phyloP scores from a whole-genome alignment of 2,797 vertebrate species.

The Ambastaia sidthimunki region DNA sequence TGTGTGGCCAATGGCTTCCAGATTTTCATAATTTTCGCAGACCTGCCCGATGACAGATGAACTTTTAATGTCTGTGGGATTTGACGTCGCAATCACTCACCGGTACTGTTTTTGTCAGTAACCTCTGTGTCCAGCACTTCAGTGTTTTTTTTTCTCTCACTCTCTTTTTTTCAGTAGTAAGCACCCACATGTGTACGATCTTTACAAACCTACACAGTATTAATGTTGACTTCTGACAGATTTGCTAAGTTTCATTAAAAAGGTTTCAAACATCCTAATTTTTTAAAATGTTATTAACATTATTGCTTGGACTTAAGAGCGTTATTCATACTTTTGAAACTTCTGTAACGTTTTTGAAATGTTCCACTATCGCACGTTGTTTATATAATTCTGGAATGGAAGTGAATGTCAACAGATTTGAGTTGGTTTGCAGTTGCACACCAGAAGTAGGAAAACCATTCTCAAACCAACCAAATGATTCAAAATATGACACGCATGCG shows the following conservation, averaged over 20 bases:
- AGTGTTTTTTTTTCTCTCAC: conserved; percentile 41
- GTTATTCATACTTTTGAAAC: too few species aligned
- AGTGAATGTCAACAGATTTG: not conserved
- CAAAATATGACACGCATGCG: not conserved
- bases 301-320: too few species aligned
- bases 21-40: conserved; percentile 59
- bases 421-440: not conserved
- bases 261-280: too few species aligned
- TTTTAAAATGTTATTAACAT: too few species aligned
- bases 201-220: not conserved
- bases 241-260: not conserved
- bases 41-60: conserved; percentile 58
- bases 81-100: conserved; percentile 61
- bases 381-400: not conserved
- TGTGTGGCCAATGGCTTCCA: conserved; percentile 60
- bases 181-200: conserved; percentile 46
- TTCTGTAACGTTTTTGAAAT: too few species aligned
- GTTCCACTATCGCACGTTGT: not conserved
- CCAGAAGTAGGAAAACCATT: not conserved
- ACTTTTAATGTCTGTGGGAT: conserved; percentile 62
- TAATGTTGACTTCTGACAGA: not conserved
- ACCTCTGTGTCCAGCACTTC: conserved; percentile 53
- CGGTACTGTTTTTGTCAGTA: conserved; percentile 62
- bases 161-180: conserved; percentile 26
- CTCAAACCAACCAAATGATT: not conserved